Evolutionary conservation across 1,140 invertebrate genomes (phyloP).

Genomic region (Eciton burchellii): DNA sequence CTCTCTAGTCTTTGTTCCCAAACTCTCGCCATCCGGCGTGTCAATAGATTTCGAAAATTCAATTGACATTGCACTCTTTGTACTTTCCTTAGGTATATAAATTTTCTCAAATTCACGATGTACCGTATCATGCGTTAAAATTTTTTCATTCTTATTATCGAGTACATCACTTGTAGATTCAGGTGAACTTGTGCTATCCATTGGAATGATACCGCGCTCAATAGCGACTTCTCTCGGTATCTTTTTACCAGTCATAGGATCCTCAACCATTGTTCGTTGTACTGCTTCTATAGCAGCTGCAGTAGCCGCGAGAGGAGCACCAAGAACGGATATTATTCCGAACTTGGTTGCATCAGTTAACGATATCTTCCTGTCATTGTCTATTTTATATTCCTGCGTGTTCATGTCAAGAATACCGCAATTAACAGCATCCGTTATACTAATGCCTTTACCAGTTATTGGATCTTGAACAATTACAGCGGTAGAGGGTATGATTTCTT

Average conservation of each 20-base stretch:
- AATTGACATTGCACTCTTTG: background rate
- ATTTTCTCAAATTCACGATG: slow-evolving; percentile 10
- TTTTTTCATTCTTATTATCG: background rate
- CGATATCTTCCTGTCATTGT: slow-evolving; percentile 88
- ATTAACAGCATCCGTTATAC: slow-evolving; percentile 91
- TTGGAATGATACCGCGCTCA: slow-evolving; percentile 90
- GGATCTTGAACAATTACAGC: slow-evolving; percentile 93
- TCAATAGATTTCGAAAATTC: slow-evolving; percentile 64
- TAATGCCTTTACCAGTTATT: slow-evolving; percentile 88
- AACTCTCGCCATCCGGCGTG: slow-evolving; percentile 82
- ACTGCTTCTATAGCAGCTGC: slow-evolving; percentile 85
- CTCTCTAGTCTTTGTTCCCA: slow-evolving; percentile 87
- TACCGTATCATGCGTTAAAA: background rate
- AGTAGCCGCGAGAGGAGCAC: slow-evolving; percentile 89
- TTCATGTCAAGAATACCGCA: slow-evolving; percentile 91
- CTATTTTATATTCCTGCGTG: slow-evolving; percentile 90
- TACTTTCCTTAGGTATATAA: background rate
- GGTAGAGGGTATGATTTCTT: slow-evolving; percentile 88
- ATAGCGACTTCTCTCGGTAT: slow-evolving; percentile 92
- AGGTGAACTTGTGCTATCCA: slow-evolving; percentile 74
- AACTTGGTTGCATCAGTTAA: slow-evolving; percentile 92
- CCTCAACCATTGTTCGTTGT: slow-evolving; percentile 89
- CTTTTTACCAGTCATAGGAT: slow-evolving; percentile 92
- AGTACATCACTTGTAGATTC: slow-evolving; percentile 32
- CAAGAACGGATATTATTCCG: slow-evolving; percentile 90